Evolutionary conservation across 2,113 vertebrate species (phyloP).

Genomic region (Tonatia bakeri): DNA sequence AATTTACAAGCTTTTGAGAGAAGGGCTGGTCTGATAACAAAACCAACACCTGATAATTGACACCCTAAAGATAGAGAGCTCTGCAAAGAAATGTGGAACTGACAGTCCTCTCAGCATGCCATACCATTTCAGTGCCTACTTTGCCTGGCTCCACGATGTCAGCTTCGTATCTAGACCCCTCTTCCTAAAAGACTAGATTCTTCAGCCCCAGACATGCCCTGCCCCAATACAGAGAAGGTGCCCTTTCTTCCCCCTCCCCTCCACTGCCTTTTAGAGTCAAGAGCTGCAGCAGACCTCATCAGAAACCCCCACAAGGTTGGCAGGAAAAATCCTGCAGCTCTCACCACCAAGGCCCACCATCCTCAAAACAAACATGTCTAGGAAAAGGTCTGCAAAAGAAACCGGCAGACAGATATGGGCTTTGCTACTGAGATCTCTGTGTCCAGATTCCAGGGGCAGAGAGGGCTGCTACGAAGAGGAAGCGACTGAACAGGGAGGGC

Average conservation of each 20-base stretch:
- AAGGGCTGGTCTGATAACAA: conserved; percentile 64
- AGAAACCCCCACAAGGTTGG: background rate
- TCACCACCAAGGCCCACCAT: background rate
- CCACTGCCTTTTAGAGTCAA: background rate
- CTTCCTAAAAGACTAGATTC: background rate
- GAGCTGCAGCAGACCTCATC: background rate
- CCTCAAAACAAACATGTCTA: background rate
- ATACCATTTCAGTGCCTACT: background rate
- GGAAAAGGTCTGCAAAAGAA: background rate
- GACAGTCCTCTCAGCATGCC: conserved; percentile 20
- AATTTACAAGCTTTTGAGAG: conserved; percentile 71
- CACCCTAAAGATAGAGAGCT: conserved; percentile 47
- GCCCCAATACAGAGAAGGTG: background rate
- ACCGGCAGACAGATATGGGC: background rate
- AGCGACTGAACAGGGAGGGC: background rate
- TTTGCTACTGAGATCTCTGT: conserved; percentile 1
- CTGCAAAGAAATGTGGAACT: conserved; percentile 14
- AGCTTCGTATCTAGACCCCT: background rate
- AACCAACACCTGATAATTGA: conserved; percentile 68
- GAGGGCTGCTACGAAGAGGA: background rate
- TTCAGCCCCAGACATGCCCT: background rate
- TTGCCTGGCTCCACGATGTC: background rate
- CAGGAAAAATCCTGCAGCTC: background rate
- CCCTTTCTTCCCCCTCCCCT: background rate
- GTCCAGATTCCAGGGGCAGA: background rate